A percentile compares a stretch with the other conserved stretches of the same genome.
These are phyloP conservation scores for Amphipyra tragopoginis DNA, from an alignment of 2,888 invertebrate species.

Conservation along the genomic window DNA sequence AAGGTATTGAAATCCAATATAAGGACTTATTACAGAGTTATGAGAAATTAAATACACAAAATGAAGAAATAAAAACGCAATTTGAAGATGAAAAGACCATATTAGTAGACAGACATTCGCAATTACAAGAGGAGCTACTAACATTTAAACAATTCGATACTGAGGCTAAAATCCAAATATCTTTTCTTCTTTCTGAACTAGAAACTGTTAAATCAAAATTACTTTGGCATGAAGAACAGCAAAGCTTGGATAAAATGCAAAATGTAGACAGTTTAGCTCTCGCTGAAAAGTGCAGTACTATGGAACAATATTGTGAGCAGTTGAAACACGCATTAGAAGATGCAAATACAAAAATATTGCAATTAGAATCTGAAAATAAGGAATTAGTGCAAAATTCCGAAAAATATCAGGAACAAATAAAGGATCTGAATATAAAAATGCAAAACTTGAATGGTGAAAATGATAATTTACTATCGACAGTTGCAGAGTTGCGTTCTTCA, in stretches of 20 bases:
- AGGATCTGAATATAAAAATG: constrained; percentile 75
- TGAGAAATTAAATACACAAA: constrained; percentile 62
- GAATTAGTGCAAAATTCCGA: constrained; percentile 61
- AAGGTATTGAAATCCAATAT: constrained; percentile 61
- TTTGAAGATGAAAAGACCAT: constrained; percentile 60
- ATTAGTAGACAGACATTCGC: constrained; percentile 56
- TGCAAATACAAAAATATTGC: constrained; percentile 78
- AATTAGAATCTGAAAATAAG: constrained; percentile 69
- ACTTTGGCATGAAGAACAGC: constrained; percentile 59
- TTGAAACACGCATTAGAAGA: constrained; percentile 75
- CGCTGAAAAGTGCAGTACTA: constrained; percentile 64
- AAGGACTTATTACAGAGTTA: constrained; percentile 62
- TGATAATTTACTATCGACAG: constrained; percentile 82
- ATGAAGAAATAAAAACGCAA: constrained; percentile 67
- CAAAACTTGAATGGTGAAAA: constrained; percentile 82
- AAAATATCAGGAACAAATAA: constrained; percentile 69
- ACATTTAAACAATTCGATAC: constrained; percentile 61
- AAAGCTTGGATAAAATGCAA: constrained; percentile 46
- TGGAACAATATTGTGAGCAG: constrained; percentile 73
- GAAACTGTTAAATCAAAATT: constrained; percentile 63
- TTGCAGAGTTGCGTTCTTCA: constrained; percentile 84
- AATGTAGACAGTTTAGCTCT: constrained; percentile 57
- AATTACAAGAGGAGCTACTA: constrained; percentile 65
- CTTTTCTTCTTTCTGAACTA: constrained; percentile 65
- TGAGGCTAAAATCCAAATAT: constrained; percentile 64